These are phyloP conservation scores for Sylvicola fuscatus DNA, from an alignment of 2,888 invertebrate species.

Conservation along the genomic window DNA sequence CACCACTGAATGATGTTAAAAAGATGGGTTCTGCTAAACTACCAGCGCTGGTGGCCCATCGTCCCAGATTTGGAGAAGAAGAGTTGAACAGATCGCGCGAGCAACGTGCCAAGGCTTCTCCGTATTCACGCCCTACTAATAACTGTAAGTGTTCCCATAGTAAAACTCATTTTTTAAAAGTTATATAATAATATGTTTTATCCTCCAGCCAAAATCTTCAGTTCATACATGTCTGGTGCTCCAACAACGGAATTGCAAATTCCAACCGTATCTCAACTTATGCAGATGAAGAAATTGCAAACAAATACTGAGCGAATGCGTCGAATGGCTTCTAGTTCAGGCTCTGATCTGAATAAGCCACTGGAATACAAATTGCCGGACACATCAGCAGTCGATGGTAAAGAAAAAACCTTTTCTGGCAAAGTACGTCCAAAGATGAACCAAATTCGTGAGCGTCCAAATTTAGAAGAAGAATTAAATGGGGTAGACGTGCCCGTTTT, in stretches of 20 bases:
- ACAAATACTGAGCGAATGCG: slow-evolving; percentile 33
- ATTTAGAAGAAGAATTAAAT: background rate
- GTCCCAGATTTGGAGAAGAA: slow-evolving; percentile 10
- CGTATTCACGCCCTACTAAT: no score
- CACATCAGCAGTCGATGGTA: background rate
- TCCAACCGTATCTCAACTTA: slow-evolving; percentile 39
- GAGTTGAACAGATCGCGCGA: no score
- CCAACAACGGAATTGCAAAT: slow-evolving; percentile 29
- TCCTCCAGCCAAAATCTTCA: no score
- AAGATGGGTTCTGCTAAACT: slow-evolving; percentile 36
- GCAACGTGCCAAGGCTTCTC: no score
- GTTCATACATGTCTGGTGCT: slow-evolving; percentile 2
- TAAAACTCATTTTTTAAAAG: no score
- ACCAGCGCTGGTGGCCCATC: slow-evolving; percentile 8
- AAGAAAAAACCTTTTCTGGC: background rate
- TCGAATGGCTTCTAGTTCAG: slow-evolving; percentile 27
- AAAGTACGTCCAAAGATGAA: no score
- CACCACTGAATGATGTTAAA: slow-evolving; percentile 57
- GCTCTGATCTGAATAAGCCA: slow-evolving; percentile 18
- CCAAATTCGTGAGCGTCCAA: no score
- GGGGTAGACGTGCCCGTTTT: background rate
- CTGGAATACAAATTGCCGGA: slow-evolving; percentile 11
- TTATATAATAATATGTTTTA: no score
- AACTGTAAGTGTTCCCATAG: no score
- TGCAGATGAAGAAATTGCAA: slow-evolving; percentile 38